phyloP scores from a whole-genome alignment of 2,797 vertebrate genomes.

The Sebastes hopkinsi region DNA sequence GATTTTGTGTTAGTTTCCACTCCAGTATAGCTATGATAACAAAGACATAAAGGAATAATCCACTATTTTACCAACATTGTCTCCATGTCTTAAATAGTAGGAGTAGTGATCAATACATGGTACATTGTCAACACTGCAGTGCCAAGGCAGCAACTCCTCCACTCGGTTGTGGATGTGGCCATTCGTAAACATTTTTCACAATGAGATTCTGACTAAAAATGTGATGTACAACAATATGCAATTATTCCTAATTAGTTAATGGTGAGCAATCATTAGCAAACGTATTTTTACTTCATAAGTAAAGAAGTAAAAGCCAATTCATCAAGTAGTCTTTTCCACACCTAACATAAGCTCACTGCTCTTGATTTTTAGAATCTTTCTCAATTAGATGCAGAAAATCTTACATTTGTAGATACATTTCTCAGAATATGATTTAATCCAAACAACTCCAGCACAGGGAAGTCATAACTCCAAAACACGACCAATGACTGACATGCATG shows the following conservation, averaged over 20 bases:
- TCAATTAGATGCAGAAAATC: not conserved
- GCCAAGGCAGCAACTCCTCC: not conserved
- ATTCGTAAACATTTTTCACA: not conserved
- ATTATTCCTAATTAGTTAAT: not conserved
- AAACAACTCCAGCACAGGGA: not conserved
- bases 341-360: not conserved
- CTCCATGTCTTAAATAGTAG: not conserved
- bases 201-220: not conserved
- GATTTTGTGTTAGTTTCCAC: constrained; percentile 54
- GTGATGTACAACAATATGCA: not conserved
- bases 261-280: not conserved
- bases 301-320: not conserved
- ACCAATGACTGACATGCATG: not conserved
- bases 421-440: not conserved
- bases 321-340: not conserved
- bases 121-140: constrained; percentile 4
- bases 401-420: not conserved
- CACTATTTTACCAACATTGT: constrained; percentile 20
- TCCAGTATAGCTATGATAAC: constrained; percentile 23
- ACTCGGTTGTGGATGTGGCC: not conserved
- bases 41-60: constrained; percentile 58
- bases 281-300: not conserved
- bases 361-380: not conserved
- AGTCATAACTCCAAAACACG: not conserved
- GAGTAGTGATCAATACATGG: not conserved